Evolutionary conservation across 1,140 invertebrate genomes (phyloP).

Genomic region (Acyrthosiphon pisum): DNA sequence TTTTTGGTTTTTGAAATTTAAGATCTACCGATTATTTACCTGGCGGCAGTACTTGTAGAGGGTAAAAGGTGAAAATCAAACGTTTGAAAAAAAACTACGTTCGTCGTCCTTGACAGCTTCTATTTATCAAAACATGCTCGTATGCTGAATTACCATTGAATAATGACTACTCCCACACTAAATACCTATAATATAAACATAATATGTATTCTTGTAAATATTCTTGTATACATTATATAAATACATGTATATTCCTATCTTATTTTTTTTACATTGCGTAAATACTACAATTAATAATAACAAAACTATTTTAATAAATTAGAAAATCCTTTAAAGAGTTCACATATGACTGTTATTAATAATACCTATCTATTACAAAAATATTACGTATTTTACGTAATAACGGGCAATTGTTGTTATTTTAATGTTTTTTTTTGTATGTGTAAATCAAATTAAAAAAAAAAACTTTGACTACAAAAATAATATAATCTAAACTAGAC

Average conservation of each 20-base stretch:
- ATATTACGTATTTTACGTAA: not conserved
- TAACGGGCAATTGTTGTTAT: not conserved
- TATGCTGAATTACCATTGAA: not conserved
- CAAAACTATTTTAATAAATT: not conserved
- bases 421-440: not conserved
- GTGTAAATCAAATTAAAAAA: not conserved
- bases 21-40: not conserved
- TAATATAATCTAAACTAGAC: not conserved
- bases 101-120: constrained; percentile 30
- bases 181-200: not conserved
- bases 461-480: not conserved
- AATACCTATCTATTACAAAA: not conserved
- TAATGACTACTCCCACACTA: not conserved
- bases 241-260: not conserved
- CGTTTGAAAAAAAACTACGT: not conserved
- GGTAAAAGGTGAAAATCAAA: constrained; percentile 39
- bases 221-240: not conserved
- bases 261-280: not conserved
- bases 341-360: not conserved
- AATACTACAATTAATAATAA: constrained; percentile 4
- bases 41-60: not conserved
- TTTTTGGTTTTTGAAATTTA: constrained; percentile 33
- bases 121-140: constrained; percentile 9
- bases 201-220: not conserved
- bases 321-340: not conserved